phyloP scores from a whole-genome alignment of 2,888 invertebrate species.

The Dolichopus griseipennis region DNA sequence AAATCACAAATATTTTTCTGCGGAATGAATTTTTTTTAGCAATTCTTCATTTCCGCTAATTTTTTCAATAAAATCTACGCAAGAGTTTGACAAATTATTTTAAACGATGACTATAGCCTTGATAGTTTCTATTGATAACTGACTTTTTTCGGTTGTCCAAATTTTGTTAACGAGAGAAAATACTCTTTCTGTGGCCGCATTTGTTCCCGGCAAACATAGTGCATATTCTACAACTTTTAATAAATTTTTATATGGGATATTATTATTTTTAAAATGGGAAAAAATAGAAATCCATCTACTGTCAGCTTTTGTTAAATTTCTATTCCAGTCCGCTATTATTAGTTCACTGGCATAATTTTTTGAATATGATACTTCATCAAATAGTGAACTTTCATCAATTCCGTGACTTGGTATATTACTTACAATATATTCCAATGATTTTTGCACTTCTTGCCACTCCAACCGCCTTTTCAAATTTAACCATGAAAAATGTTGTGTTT shows the following conservation, averaged over 20 bases:
- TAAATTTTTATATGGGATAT: constrained; percentile 9
- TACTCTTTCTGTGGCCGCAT: constrained; percentile 17
- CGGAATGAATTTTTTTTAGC: too few relatives aligned
- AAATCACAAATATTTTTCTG: too few relatives aligned
- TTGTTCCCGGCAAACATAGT: constrained; percentile 15
- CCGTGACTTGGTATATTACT: constrained; percentile 8
- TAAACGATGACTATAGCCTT: constrained; percentile 11
- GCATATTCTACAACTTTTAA: constrained; percentile 13
- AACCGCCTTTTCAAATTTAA: too few relatives aligned
- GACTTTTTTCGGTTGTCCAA: constrained; percentile 16
- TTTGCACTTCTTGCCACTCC: constrained; percentile 13
- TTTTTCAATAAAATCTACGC: too few relatives aligned
- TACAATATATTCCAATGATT: constrained; percentile 12
- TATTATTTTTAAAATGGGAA: constrained; percentile 3
- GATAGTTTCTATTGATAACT: constrained; percentile 9
- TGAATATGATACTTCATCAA: constrained; percentile 12
- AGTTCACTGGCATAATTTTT: constrained; percentile 10
- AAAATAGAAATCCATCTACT: constrained; percentile 12
- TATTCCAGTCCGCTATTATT: constrained; percentile 10
- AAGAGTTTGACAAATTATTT: background rate
- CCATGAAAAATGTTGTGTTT: too few relatives aligned
- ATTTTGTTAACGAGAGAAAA: constrained; percentile 16
- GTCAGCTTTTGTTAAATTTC: constrained; percentile 4
- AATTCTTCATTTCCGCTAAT: too few relatives aligned
- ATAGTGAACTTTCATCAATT: constrained; percentile 7